Conservation (phyloP, 1,140 invertebrate species). For the Spodoptera litura region DNA sequence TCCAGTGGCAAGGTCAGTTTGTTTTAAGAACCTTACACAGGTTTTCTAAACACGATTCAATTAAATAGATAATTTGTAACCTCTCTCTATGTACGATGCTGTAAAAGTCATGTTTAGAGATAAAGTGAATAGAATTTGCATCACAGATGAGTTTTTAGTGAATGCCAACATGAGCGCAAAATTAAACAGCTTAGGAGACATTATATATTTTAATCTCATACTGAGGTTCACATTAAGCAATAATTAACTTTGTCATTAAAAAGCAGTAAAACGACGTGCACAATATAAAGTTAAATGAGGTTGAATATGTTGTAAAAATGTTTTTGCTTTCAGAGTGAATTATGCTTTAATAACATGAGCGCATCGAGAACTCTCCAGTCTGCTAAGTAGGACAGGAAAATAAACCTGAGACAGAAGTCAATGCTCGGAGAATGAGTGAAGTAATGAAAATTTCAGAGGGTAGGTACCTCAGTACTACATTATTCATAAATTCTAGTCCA, state of each 20-base stretch:
- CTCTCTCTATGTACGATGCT: too few species aligned
- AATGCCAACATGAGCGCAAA: background rate
- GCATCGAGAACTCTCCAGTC: slow-evolving; percentile 2
- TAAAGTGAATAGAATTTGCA: too few species aligned
- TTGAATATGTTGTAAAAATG: slow-evolving; percentile 42
- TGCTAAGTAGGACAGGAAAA: slow-evolving; percentile 51
- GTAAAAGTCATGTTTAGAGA: too few species aligned
- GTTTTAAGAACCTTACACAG: slow-evolving; percentile 6
- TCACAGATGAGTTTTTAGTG: too few species aligned
- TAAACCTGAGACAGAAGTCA: slow-evolving; percentile 41
- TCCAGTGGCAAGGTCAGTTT: background rate
- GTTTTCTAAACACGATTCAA: slow-evolving; percentile 7
- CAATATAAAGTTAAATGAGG: slow-evolving; percentile 31
- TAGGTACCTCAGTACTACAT: slow-evolving; percentile 27
- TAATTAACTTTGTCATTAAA: slow-evolving; percentile 38
- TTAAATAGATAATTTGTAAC: background rate
- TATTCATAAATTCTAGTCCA: slow-evolving; percentile 41
- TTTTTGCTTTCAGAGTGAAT: slow-evolving; percentile 21
- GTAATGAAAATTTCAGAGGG: slow-evolving; percentile 41
- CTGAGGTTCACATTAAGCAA: slow-evolving; percentile 20
- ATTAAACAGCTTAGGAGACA: background rate
- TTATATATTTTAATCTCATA: background rate
- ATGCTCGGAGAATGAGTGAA: slow-evolving; percentile 39
- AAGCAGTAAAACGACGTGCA: slow-evolving; percentile 23
- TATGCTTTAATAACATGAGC: slow-evolving; percentile 35